Conservation (phyloP, 2,888 invertebrate genomes). For the Caenorhabditis parvicauda region DNA sequence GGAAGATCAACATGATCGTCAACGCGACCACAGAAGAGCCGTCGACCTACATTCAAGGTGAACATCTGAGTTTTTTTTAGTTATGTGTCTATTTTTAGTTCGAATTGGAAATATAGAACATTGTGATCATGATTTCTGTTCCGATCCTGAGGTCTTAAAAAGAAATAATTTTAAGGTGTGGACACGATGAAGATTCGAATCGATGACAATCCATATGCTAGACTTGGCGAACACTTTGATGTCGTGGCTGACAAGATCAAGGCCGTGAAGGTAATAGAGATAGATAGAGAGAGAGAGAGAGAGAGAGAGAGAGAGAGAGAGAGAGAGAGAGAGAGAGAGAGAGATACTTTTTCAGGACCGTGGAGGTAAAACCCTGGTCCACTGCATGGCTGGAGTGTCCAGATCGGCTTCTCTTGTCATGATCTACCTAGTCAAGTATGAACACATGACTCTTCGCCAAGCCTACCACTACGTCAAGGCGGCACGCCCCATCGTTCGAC, state of each 20-base stretch:
- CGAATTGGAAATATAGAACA: neutral
- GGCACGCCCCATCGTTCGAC: slow-evolving; percentile 78
- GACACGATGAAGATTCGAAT: slow-evolving; percentile 75
- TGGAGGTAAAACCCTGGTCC: slow-evolving; percentile 76
- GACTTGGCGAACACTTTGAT: slow-evolving; percentile 77
- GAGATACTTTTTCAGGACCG: slow-evolving; percentile 48
- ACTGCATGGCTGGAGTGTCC: slow-evolving; percentile 87
- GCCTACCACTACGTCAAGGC: slow-evolving; percentile 64
- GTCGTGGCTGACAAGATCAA: slow-evolving; percentile 62
- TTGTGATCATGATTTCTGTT: neutral
- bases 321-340: neutral
- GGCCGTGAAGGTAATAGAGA: slow-evolving; percentile 41
- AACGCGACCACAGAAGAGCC: slow-evolving; percentile 83
- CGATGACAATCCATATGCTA: slow-evolving; percentile 75
- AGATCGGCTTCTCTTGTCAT: slow-evolving; percentile 81
- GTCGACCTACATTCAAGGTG: slow-evolving; percentile 63
- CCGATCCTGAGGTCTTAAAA: neutral
- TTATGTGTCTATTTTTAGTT: neutral
- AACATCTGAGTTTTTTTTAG: neutral
- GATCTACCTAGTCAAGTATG: slow-evolving; percentile 83
- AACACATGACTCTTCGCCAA: slow-evolving; percentile 73
- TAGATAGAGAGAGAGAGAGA: neutral
- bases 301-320: neutral
- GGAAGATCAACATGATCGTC: slow-evolving; percentile 75
- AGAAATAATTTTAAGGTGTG: slow-evolving; percentile 50